These are phyloP conservation scores for Thereva unica DNA, from an alignment of 2,888 invertebrate species.

Conservation along the genomic window DNA sequence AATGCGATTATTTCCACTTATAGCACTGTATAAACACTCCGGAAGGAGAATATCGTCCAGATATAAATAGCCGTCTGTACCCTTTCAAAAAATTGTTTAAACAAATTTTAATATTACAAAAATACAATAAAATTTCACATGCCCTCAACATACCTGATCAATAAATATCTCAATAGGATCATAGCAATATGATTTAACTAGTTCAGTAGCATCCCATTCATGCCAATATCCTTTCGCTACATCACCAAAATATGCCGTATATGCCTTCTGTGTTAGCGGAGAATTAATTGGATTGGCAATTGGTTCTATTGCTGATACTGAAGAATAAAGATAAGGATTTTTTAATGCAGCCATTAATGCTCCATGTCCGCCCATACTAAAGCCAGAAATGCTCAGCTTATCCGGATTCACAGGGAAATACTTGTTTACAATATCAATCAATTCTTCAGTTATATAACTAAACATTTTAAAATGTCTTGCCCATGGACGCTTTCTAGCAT, in stretches of 20 bases:
- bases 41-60: constrained; percentile 77
- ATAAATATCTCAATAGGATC: constrained; percentile 82
- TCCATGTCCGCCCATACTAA: constrained; percentile 99
- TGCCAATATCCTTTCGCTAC: constrained; percentile 67
- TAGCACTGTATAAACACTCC: constrained; percentile 70
- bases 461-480: constrained; percentile 92
- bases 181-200: constrained; percentile 81
- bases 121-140: not conserved
- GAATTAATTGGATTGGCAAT: constrained; percentile 86
- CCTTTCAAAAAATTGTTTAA: constrained; percentile 62
- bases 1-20: constrained; percentile 63
- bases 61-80: constrained; percentile 80
- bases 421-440: constrained; percentile 72
- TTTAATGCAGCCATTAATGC: constrained; percentile 87
- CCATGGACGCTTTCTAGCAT: constrained; percentile 92
- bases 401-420: constrained; percentile 70
- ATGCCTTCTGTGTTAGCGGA: constrained; percentile 87
- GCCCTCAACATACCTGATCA: constrained; percentile 59
- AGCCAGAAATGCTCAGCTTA: constrained; percentile 78
- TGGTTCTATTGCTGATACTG: constrained; percentile 94
- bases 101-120: not conserved
- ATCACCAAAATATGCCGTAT: constrained; percentile 77
- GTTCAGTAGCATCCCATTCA: constrained; percentile 86
- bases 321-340: constrained; percentile 84
- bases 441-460: constrained; percentile 87